A percentile compares a stretch with the other conserved stretches of the same genome.
phyloP scores from a whole-genome alignment of 2,888 invertebrate species.

The Hartigia nigra region DNA sequence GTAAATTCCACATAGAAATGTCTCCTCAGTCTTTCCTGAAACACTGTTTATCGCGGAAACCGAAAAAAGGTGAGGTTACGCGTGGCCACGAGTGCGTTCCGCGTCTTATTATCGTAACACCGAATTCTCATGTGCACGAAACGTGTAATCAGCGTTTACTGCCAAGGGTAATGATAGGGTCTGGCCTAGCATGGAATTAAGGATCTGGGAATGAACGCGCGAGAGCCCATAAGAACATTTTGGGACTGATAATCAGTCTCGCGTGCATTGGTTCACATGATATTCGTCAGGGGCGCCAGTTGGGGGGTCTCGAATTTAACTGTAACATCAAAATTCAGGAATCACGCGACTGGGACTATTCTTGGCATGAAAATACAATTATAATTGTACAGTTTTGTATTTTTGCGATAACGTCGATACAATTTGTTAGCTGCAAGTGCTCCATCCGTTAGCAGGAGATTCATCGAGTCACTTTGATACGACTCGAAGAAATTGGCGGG shows the following conservation, averaged over 20 bases:
- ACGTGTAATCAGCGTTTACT: conserved; percentile 43
- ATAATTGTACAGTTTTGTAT: neutral
- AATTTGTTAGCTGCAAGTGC: neutral
- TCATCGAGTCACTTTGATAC: neutral
- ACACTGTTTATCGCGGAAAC: neutral
- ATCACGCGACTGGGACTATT: neutral
- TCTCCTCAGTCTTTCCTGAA: neutral
- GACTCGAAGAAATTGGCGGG: too few species aligned
- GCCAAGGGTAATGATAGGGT: conserved; percentile 45
- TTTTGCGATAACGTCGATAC: neutral
- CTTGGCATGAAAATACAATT: neutral
- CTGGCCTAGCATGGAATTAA: conserved; percentile 37
- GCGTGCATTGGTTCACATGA: neutral
- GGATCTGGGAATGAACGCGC: conserved; percentile 28
- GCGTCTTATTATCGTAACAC: neutral
- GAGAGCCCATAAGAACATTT: neutral
- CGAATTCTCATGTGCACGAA: conserved; percentile 20
- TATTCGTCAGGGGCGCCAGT: neutral
- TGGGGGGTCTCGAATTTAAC: neutral
- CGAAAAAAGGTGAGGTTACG: neutral
- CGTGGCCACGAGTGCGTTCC: neutral
- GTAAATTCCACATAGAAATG: neutral
- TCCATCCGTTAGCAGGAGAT: neutral
- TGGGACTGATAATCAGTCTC: neutral
- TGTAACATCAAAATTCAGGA: neutral